Conservation (phyloP, 1,140 invertebrate genomes). For the Adelges cooleyi region DNA sequence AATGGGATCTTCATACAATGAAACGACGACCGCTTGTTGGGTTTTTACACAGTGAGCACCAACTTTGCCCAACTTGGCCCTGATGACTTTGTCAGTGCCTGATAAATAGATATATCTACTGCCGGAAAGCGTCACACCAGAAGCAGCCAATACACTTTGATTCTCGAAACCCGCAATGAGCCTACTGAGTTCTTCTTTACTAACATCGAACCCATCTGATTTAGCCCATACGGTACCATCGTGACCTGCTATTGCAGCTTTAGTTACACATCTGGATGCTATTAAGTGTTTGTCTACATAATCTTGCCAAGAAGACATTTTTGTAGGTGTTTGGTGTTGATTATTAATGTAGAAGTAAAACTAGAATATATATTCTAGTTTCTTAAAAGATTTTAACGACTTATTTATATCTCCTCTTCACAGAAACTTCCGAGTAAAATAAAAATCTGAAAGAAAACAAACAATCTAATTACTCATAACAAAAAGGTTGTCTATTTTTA, state of each 20-base stretch:
- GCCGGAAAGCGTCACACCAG: constrained; percentile 76
- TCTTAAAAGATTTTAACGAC: background rate
- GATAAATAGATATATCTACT: constrained; percentile 85
- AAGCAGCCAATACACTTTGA: constrained; percentile 68
- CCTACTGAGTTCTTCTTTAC: constrained; percentile 79
- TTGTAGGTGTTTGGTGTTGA: background rate
- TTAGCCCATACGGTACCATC: constrained; percentile 91
- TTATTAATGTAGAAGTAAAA: background rate
- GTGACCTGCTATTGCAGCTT: constrained; percentile 86
- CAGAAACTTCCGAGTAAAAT: background rate
- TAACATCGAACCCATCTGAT: constrained; percentile 84
- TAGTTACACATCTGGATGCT: constrained; percentile 81
- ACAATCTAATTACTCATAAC: background rate
- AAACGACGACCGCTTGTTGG: constrained; percentile 81
- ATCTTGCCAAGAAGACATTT: constrained; percentile 66
- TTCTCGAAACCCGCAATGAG: constrained; percentile 76
- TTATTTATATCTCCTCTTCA: background rate
- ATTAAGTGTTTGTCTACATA: constrained; percentile 94
- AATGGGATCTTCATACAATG: constrained; percentile 85
- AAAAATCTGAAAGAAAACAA: constrained; percentile 9
- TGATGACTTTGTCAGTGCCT: constrained; percentile 78
- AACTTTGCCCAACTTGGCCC: constrained; percentile 79
- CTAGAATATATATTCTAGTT: background rate
- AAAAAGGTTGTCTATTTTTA: no score
- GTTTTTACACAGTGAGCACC: constrained; percentile 91